Conservation (phyloP, 2,797 vertebrate species). For the Leucoraja ocellata region DNA sequence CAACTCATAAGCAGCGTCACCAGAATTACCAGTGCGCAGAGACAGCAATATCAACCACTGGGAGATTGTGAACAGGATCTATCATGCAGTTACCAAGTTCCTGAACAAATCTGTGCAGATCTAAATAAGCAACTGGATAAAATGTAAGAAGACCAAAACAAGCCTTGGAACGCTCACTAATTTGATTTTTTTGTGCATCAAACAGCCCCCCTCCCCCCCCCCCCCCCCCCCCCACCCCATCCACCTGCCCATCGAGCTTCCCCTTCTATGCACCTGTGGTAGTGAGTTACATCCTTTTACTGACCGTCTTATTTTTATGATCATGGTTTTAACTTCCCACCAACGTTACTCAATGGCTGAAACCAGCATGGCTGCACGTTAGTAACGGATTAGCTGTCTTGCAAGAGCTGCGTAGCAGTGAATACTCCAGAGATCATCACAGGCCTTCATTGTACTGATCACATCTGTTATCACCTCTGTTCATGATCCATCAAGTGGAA, state of each 20-base stretch:
- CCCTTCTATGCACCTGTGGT: neutral
- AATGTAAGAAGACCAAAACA: neutral
- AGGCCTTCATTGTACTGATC: neutral
- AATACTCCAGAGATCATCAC: neutral
- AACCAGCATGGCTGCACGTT: neutral
- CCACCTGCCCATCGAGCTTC: neutral
- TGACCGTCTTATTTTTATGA: neutral
- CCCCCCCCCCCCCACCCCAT: no score
- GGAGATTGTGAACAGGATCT: neutral
- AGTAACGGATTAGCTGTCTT: neutral
- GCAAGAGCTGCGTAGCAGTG: neutral
- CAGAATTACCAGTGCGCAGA: neutral
- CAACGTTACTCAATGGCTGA: neutral
- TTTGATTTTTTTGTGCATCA: no score
- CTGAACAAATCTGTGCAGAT: neutral
- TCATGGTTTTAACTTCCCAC: neutral
- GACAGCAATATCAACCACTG: neutral
- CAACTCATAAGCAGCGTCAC: neutral
- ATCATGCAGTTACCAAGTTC: neutral
- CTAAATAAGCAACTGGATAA: neutral
- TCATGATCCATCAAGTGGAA: neutral
- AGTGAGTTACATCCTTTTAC: neutral
- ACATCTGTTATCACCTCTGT: neutral
- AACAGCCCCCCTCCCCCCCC: no score
- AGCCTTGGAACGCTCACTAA: neutral